Percentiles rank a stretch among this genome's conserved stretches.
phyloP scores from a whole-genome alignment of 2,888 invertebrate species.

The Linnaemya tessellans region DNA sequence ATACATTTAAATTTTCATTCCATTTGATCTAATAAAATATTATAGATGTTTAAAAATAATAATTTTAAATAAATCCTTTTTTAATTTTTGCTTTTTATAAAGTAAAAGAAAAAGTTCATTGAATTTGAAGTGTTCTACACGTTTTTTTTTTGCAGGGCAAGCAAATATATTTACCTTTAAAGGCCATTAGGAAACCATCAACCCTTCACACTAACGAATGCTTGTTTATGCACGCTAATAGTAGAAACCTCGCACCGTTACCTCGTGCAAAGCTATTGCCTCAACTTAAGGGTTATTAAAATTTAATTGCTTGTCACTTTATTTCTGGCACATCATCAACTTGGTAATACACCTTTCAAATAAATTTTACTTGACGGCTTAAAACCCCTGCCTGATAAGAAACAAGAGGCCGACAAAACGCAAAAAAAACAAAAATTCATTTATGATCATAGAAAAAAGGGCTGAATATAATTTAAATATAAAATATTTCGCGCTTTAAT shows the following conservation, averaged over 20 bases:
- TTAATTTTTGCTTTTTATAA: neutral
- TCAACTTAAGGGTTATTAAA: slow-evolving; percentile 69
- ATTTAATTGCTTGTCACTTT: slow-evolving; percentile 72
- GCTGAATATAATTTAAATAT: slow-evolving; percentile 63
- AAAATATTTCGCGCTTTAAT: slow-evolving; percentile 66
- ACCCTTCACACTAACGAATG: neutral
- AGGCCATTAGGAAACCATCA: slow-evolving; percentile 29
- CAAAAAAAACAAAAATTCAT: neutral
- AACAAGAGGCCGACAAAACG: neutral
- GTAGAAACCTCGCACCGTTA: neutral
- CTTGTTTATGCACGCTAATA: slow-evolving; percentile 12
- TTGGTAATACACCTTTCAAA: slow-evolving; percentile 62
- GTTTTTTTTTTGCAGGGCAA: slow-evolving; percentile 62
- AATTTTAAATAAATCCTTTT: slow-evolving; percentile 31
- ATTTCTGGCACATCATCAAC: slow-evolving; percentile 72
- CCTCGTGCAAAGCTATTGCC: neutral
- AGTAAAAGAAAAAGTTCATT: neutral
- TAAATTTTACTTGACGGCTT: slow-evolving; percentile 62
- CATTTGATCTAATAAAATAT: slow-evolving; percentile 1
- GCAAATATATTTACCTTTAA: slow-evolving; percentile 52
- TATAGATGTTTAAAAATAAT: slow-evolving; percentile 9
- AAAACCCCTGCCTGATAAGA: slow-evolving; percentile 53
- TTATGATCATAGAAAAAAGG: slow-evolving; percentile 32
- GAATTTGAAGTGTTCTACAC: neutral
- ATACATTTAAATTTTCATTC: neutral